Percentiles rank a stretch among this genome's conserved stretches.
Conservation (phyloP, 2,888 invertebrate genomes). For the Atherix ibis region DNA sequence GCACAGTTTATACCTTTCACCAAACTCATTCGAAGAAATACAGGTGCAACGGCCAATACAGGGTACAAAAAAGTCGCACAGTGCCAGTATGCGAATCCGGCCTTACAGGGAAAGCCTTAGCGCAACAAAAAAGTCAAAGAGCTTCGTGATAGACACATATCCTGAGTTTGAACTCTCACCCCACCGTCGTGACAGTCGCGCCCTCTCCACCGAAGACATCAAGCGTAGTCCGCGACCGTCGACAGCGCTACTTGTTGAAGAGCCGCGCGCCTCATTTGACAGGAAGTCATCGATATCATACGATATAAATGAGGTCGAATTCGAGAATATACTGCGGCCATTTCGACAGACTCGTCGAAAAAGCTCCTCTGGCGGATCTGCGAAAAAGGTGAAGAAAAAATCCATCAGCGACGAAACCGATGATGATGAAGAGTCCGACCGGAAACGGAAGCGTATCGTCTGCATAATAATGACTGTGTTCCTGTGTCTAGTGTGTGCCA, state of each 20-base stretch:
- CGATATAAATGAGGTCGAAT: conserved; percentile 29
- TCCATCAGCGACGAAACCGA: conserved; percentile 33
- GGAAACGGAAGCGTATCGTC: conserved; percentile 51
- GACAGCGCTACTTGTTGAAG: conserved; percentile 22
- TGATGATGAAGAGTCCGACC: conserved; percentile 43
- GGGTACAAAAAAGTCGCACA: conserved; percentile 27
- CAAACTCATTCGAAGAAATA: conserved; percentile 30
- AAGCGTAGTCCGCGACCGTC: conserved; percentile 30
- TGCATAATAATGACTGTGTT: conserved; percentile 56
- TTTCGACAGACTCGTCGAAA: conserved; percentile 29
- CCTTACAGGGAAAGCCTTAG: conserved; percentile 30
- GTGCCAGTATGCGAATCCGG: conserved; percentile 29
- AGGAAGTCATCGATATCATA: conserved; percentile 27
- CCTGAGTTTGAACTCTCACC: conserved; percentile 30
- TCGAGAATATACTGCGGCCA: conserved; percentile 26
- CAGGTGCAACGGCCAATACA: conserved; percentile 28
- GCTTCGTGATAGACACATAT: conserved; percentile 30
- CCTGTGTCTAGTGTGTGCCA: conserved; percentile 53
- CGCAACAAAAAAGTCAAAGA: conserved; percentile 33
- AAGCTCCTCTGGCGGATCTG: conserved; percentile 20
- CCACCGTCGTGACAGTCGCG: conserved; percentile 24
- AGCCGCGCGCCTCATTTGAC: conserved; percentile 30
- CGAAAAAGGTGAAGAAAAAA: conserved; percentile 28
- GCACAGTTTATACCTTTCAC: conserved; percentile 30
- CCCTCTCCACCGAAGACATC: conserved; percentile 26